Evolutionary conservation across 2,888 invertebrate genomes (phyloP).

Genomic region (Bellardia bayeri): DNA sequence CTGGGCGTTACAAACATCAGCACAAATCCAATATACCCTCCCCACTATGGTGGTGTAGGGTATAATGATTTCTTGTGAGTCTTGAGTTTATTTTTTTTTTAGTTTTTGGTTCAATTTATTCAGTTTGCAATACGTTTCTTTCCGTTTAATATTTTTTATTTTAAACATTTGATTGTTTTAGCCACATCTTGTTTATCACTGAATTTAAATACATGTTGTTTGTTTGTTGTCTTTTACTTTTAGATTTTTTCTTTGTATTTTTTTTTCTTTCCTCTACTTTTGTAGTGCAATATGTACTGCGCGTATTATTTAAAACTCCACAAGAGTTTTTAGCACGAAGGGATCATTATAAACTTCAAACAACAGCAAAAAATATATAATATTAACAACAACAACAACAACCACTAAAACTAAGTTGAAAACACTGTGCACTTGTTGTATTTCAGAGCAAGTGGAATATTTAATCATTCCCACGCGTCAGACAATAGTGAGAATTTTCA

Average conservation of each 20-base stretch:
- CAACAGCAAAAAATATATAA: constrained; percentile 20
- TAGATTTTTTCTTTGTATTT: neutral
- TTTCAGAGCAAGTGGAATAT: constrained; percentile 73
- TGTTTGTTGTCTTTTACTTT: constrained; percentile 3
- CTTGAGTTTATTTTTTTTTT: constrained; percentile 33
- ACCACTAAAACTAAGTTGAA: constrained; percentile 45
- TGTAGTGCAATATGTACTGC: neutral
- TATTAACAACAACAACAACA: constrained; percentile 12
- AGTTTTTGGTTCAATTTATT: constrained; percentile 48
- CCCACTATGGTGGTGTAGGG: too few relatives aligned
- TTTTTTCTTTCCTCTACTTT: constrained; percentile 7
- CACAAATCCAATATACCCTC: too few relatives aligned
- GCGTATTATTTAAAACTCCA: constrained; percentile 38
- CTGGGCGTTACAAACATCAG: too few relatives aligned
- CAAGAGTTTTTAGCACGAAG: constrained; percentile 72
- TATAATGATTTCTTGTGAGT: constrained; percentile 7
- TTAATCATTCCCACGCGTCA: constrained; percentile 75
- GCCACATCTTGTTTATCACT: constrained; percentile 67
- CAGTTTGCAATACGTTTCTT: constrained; percentile 59
- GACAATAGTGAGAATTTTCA: constrained; percentile 75
- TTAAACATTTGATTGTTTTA: constrained; percentile 16
- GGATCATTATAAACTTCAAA: constrained; percentile 68
- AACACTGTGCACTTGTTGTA: constrained; percentile 65
- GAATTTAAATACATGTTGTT: constrained; percentile 68
- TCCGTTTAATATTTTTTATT: constrained; percentile 47